Conservation (phyloP, 53 echinoderm and acorn worm genomes). For the Antedon mediterranea region DNA sequence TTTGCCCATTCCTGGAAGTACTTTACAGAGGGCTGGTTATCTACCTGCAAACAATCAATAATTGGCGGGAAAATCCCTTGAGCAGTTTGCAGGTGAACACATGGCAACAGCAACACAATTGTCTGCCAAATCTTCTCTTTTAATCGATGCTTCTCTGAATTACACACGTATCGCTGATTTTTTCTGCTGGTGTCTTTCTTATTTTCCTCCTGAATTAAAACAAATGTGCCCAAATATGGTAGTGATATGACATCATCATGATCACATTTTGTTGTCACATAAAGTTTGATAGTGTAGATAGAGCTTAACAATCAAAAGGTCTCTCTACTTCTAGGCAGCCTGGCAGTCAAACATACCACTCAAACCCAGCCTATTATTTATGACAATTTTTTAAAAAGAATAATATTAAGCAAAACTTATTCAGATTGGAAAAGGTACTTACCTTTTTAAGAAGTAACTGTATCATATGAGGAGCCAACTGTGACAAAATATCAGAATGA, state of each 20-base stretch:
- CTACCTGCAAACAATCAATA: conserved; percentile 26
- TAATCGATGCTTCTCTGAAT: conserved; percentile 48
- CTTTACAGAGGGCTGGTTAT: conserved; percentile 65
- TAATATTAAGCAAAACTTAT: too few species aligned
- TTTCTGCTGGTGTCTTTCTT: conserved; percentile 7
- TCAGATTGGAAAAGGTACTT: too few species aligned
- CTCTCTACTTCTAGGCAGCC: too few species aligned
- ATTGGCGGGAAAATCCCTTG: conserved; percentile 19
- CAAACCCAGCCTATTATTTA: too few species aligned
- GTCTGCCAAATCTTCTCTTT: conserved; percentile 69
- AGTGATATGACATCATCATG: too few species aligned
- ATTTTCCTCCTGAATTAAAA: background rate
- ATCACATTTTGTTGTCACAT: too few species aligned
- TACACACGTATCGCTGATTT: conserved; percentile 60
- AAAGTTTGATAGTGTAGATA: too few species aligned
- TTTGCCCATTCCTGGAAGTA: conserved; percentile 61
- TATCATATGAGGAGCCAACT: background rate
- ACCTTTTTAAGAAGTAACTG: background rate
- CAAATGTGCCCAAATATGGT: too few species aligned
- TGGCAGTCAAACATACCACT: too few species aligned
- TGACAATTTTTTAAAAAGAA: too few species aligned
- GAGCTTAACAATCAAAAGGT: too few species aligned
- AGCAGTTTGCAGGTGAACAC: conserved; percentile 26
- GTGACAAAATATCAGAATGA: background rate
- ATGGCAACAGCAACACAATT: conserved; percentile 37